Percentiles rank a stretch among this genome's conserved stretches.
These are phyloP conservation scores for Antheraea pernyi DNA, from an alignment of 1,140 invertebrate genomes.

Conservation along the genomic window DNA sequence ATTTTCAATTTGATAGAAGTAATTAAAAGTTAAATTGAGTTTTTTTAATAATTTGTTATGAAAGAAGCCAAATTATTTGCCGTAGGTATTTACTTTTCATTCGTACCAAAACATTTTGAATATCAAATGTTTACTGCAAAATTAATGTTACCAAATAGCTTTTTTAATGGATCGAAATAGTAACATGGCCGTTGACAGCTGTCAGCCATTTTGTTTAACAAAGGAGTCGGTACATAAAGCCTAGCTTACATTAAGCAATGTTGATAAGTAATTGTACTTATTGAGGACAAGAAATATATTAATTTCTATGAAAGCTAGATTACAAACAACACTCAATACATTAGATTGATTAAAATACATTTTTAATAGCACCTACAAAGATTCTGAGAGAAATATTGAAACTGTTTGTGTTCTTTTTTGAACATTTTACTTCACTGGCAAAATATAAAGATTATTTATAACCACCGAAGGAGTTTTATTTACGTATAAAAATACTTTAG, in stretches of 20 bases:
- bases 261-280: background rate
- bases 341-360: background rate
- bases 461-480: too few species aligned
- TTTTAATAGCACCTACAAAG: background rate
- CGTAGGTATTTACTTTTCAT: too few species aligned
- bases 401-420: background rate
- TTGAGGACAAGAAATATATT: background rate
- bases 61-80: too few species aligned
- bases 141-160: background rate
- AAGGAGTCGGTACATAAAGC: background rate
- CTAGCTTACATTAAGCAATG: background rate
- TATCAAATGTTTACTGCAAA: background rate
- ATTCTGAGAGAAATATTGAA: background rate
- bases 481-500: too few species aligned
- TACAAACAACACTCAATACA: background rate
- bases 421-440: too few species aligned
- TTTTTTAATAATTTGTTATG: too few species aligned
- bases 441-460: too few species aligned
- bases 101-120: background rate
- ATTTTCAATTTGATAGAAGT: too few species aligned
- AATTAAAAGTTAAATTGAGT: too few species aligned
- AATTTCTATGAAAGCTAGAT: background rate
- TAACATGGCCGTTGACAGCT: background rate
- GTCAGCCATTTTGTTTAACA: background rate
- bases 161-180: background rate